phyloP scores from a whole-genome alignment of 2,888 invertebrate species.

The Enchytraeus crypticus region DNA sequence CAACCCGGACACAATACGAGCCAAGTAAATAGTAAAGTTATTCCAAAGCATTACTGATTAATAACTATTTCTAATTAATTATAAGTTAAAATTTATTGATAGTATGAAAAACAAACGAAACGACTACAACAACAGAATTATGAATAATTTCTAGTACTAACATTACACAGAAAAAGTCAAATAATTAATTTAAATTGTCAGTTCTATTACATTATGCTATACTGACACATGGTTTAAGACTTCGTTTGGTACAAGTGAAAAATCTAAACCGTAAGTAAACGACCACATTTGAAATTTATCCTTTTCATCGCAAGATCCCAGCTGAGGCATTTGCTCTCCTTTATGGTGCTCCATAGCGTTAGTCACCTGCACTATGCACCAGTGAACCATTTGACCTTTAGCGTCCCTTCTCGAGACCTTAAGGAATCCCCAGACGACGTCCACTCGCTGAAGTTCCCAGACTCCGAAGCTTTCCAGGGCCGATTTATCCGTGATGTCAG shows the following conservation, averaged over 20 bases:
- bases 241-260: conserved; percentile 15
- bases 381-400: conserved; percentile 11
- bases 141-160: too few relatives aligned
- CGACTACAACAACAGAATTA: too few relatives aligned
- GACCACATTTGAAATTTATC: conserved; percentile 25
- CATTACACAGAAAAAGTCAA: too few relatives aligned
- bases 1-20: too few relatives aligned
- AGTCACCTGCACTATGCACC: conserved; percentile 27
- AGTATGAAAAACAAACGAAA: too few relatives aligned
- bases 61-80: too few relatives aligned
- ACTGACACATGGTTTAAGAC: not conserved
- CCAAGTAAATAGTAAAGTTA: too few relatives aligned
- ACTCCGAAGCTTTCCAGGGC: conserved; percentile 16
- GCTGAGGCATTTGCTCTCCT: conserved; percentile 27
- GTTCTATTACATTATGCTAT: too few relatives aligned
- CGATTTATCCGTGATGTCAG: not conserved
- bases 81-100: too few relatives aligned
- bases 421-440: conserved; percentile 19
- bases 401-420: conserved; percentile 9
- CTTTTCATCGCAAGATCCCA: conserved; percentile 16
- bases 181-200: too few relatives aligned
- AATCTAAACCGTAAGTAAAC: conserved; percentile 25
- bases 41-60: too few relatives aligned
- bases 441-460: conserved; percentile 21
- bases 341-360: conserved; percentile 24